phyloP scores from a whole-genome alignment of 2,113 vertebrate species.

The Peucedramus taeniatus region DNA sequence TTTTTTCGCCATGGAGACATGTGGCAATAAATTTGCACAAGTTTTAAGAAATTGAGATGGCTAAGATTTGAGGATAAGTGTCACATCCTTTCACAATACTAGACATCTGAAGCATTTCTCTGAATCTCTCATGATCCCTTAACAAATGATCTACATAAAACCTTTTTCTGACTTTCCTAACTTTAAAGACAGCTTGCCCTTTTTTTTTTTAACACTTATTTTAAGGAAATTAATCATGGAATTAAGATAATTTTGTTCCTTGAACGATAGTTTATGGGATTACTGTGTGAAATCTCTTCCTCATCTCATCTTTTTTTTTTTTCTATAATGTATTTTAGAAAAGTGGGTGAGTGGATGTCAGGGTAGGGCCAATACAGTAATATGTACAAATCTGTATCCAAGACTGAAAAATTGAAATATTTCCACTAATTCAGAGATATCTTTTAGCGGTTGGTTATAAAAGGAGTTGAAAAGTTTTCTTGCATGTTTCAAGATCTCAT shows the following conservation, averaged over 20 bases:
- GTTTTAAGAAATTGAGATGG: not conserved
- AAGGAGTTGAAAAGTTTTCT: not conserved
- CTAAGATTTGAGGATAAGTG: not conserved
- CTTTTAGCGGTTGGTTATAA: not conserved
- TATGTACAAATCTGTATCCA: not conserved
- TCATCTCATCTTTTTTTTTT: accelerated
- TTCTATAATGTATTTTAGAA: not conserved
- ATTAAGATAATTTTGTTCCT: not conserved
- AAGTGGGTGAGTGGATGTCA: not conserved
- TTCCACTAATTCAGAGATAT: not conserved
- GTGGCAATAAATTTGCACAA: not conserved
- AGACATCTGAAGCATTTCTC: not conserved
- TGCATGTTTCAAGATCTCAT: not conserved
- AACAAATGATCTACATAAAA: not conserved
- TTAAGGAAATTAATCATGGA: not conserved
- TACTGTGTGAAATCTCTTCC: not conserved
- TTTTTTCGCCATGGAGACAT: not conserved
- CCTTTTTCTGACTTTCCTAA: not conserved
- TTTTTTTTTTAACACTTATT: not conserved
- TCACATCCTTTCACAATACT: not conserved
- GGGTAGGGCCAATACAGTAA: not conserved
- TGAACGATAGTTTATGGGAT: not conserved
- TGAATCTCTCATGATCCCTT: not conserved
- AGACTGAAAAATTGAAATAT: not conserved
- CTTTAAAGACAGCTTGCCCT: not conserved